Evolutionary conservation across 2,797 vertebrate species (phyloP).

Genomic region (Acomys russatus): DNA sequence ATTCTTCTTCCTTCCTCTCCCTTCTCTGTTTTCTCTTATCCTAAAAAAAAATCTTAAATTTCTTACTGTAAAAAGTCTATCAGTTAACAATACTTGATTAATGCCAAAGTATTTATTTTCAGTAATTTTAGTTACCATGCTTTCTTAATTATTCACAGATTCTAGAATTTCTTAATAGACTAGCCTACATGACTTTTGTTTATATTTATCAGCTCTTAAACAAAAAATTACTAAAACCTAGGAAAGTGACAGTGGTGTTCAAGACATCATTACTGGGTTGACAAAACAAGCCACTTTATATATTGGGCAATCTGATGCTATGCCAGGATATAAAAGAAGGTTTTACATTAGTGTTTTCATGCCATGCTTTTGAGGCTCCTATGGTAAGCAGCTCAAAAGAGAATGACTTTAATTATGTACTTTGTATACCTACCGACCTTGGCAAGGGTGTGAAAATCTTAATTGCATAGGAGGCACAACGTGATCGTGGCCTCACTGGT

Average conservation of each 20-base stretch:
- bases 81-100: constrained; percentile 22
- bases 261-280: constrained; percentile 8
- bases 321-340: constrained; percentile 5
- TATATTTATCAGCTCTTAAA: constrained; percentile 30
- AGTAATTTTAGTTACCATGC: constrained; percentile 13
- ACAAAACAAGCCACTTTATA: constrained; percentile 39
- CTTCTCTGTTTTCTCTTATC: neutral
- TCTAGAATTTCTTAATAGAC: constrained; percentile 15
- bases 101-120: neutral
- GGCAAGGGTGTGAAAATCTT: constrained; percentile 70
- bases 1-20: neutral
- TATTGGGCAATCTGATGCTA: neutral
- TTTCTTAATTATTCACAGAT: constrained; percentile 78
- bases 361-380: constrained; percentile 6
- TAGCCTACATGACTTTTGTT: constrained; percentile 61
- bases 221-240: neutral
- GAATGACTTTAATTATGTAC: constrained; percentile 62
- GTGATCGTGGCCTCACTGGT: constrained; percentile 73
- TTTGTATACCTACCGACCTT: constrained; percentile 68
- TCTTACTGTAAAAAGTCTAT: neutral
- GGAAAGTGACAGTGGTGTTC: constrained; percentile 26
- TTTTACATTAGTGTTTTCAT: neutral
- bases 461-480: constrained; percentile 77
- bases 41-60: constrained; percentile 46
- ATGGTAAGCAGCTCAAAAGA: neutral